Evolutionary conservation across 2,888 invertebrate species (phyloP).

Genomic region (Lumbricus terrestris): DNA sequence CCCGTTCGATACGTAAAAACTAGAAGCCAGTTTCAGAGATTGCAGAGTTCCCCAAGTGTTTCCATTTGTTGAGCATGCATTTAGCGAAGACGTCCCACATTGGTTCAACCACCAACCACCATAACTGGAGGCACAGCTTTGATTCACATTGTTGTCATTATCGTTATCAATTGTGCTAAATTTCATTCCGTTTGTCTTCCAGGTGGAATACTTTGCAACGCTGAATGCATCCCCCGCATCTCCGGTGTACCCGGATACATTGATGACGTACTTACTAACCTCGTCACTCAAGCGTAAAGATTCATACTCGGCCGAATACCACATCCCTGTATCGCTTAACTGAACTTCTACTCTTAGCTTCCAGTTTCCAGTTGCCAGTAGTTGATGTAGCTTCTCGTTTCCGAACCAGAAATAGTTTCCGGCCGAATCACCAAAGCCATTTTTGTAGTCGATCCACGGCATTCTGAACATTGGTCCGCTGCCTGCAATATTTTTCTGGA

Average conservation of each 20-base stretch:
- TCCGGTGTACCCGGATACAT: not conserved
- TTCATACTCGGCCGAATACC: not conserved
- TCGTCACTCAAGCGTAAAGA: not conserved
- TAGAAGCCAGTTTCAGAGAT: no score
- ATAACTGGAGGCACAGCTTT: not conserved
- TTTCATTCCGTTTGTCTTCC: not conserved
- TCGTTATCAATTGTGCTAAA: not conserved
- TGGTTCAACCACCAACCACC: not conserved
- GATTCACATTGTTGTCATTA: not conserved
- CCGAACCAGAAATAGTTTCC: not conserved
- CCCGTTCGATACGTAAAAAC: no score
- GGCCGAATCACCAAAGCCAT: not conserved
- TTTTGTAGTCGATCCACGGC: not conserved
- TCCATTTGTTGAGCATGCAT: not conserved
- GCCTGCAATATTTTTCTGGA: not conserved
- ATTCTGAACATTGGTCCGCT: not conserved
- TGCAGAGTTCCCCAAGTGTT: no score
- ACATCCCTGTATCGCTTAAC: not conserved
- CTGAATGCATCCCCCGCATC: not conserved
- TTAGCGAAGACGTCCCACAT: not conserved
- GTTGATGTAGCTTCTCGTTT: not conserved
- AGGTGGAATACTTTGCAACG: not conserved
- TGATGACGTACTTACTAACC: not conserved
- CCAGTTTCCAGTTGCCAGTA: not conserved
- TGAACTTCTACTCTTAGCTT: not conserved